Conservation (phyloP, 2,113 vertebrate genomes). For the Panthera leo region DNA sequence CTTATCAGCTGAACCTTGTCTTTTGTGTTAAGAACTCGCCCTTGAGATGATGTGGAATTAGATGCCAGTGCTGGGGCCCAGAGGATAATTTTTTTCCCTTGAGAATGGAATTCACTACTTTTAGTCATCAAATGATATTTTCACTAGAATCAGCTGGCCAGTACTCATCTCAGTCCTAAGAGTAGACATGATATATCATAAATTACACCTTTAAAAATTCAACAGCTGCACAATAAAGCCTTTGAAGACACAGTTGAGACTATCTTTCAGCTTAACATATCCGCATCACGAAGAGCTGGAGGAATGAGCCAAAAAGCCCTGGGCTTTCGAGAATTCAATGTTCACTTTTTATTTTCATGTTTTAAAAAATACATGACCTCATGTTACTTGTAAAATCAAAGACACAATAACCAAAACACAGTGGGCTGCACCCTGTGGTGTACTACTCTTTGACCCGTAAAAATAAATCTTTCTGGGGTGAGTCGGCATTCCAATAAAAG, state of each 20-base stretch:
- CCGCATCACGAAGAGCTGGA: not conserved
- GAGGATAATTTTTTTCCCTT: not conserved
- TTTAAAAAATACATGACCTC: conserved; percentile 63
- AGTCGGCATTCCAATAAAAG: conserved; percentile 12
- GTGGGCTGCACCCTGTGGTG: not conserved
- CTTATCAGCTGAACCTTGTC: not conserved
- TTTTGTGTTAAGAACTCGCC: not conserved
- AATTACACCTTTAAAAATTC: not conserved
- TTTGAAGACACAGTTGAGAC: conserved; percentile 13
- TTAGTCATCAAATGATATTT: conserved; percentile 2
- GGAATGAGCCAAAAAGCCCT: not conserved
- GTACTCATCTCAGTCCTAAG: not conserved
- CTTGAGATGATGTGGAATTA: not conserved
- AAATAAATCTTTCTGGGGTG: conserved; percentile 41
- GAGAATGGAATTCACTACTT: not conserved
- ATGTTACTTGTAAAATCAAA: conserved; percentile 51
- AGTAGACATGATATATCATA: not conserved
- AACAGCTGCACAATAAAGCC: not conserved
- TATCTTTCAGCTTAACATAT: not conserved
- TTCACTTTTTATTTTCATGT: conserved; percentile 44
- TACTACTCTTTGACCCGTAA: conserved; percentile 33
- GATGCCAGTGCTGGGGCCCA: not conserved
- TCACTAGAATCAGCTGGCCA: conserved; percentile 16
- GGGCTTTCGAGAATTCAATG: conserved; percentile 4
- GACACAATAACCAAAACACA: not conserved